A percentile compares a stretch with the other conserved stretches of the same genome.
Conservation (phyloP, 2,888 invertebrate species). For the Drosophila bunnanda region DNA sequence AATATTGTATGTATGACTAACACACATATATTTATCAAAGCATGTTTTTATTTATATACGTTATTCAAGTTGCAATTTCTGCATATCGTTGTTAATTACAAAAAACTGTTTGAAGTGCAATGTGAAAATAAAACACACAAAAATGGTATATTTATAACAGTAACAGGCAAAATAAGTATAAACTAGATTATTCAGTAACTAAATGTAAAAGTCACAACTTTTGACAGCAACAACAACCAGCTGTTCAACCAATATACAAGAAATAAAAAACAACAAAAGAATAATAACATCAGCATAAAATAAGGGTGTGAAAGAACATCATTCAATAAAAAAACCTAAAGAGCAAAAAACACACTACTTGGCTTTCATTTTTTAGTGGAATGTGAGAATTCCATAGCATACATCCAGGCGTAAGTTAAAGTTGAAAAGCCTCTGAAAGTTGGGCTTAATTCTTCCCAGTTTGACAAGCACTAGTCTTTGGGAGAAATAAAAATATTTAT, state of each 20-base stretch:
- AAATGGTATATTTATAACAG: constrained; percentile 46
- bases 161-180: constrained; percentile 25
- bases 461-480: neutral
- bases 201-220: constrained; percentile 28
- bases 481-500: rapidly evolving
- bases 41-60: constrained; percentile 56
- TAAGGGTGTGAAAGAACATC: constrained; percentile 61
- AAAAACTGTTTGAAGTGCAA: constrained; percentile 36
- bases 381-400: constrained; percentile 40
- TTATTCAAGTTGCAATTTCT: constrained; percentile 65
- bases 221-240: constrained; percentile 38
- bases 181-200: constrained; percentile 27
- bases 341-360: constrained; percentile 51
- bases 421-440: constrained; percentile 25
- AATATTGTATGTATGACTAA: constrained; percentile 24
- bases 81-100: constrained; percentile 71
- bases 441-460: neutral
- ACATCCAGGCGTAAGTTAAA: constrained; percentile 36
- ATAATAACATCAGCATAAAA: constrained; percentile 22
- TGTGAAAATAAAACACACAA: constrained; percentile 36
- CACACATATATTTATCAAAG: constrained; percentile 34
- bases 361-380: constrained; percentile 12
- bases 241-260: constrained; percentile 62
- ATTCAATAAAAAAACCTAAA: constrained; percentile 72
- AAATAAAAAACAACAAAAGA: constrained; percentile 51